phyloP scores from a whole-genome alignment of 2,113 vertebrate species.

The Gasterosteus aculeatus region DNA sequence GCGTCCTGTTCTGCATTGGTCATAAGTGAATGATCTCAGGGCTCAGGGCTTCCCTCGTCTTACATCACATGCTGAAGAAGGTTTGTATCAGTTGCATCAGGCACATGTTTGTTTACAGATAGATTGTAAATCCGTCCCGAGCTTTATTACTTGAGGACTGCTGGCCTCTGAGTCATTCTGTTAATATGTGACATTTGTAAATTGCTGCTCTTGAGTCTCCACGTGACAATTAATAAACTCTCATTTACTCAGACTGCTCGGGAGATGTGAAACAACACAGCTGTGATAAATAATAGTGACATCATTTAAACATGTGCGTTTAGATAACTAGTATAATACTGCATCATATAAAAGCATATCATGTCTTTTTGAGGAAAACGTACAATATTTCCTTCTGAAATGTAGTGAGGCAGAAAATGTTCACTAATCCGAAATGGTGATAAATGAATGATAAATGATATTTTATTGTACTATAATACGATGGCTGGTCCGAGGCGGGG shows the following conservation, averaged over 20 bases:
- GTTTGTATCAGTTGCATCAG: neutral
- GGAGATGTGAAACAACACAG: neutral
- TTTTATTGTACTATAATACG: neutral
- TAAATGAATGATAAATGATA: neutral
- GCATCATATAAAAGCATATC: neutral
- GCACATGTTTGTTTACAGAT: conserved; percentile 33
- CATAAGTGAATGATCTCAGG: conserved; percentile 35
- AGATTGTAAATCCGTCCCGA: neutral
- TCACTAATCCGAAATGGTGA: neutral
- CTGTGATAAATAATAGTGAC: neutral
- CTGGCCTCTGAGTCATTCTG: too few species aligned
- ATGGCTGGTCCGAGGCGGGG: too few species aligned
- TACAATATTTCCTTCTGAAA: neutral
- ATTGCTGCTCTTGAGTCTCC: neutral
- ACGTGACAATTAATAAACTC: neutral
- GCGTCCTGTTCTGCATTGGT: conserved; percentile 30
- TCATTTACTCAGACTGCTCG: neutral
- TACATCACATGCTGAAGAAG: conserved; percentile 33
- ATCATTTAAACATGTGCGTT: neutral
- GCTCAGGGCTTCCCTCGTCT: neutral
- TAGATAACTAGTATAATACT: neutral
- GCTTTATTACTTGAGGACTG: neutral
- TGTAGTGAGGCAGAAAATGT: neutral
- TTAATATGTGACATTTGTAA: neutral
- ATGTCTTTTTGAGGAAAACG: neutral